These are phyloP conservation scores for Phyllostomus discolor DNA, from an alignment of 2,113 vertebrate species.

Conservation along the genomic window DNA sequence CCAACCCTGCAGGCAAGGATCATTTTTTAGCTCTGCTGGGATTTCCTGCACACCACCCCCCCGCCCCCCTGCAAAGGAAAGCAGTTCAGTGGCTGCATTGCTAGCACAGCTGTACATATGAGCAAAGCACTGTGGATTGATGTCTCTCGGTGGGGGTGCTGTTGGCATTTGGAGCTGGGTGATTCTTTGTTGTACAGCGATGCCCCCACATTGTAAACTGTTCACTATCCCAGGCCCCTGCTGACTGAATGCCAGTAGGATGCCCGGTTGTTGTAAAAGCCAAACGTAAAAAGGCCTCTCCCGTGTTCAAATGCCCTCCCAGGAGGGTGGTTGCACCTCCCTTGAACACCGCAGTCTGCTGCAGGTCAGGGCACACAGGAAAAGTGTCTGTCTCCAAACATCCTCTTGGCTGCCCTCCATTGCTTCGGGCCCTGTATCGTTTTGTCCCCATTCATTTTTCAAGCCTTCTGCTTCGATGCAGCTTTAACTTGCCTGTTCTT, in stretches of 20 bases:
- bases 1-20: background rate
- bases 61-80: background rate
- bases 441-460: background rate
- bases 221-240: background rate
- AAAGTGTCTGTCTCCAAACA: background rate
- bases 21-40: background rate
- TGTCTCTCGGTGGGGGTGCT: background rate
- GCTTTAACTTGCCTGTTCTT: background rate
- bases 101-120: background rate
- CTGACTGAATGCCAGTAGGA: background rate
- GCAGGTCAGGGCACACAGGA: background rate
- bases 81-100: background rate
- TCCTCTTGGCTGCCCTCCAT: background rate
- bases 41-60: background rate
- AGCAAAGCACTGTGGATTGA: background rate
- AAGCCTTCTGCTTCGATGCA: background rate
- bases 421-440: background rate
- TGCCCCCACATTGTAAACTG: background rate
- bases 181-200: background rate
- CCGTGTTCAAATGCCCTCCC: accelerated
- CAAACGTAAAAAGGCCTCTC: background rate
- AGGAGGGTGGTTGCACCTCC: background rate
- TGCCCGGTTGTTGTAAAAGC: background rate
- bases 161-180: background rate
- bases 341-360: background rate